Percentiles rank a stretch among this genome's conserved stretches.
Conservation (phyloP, 2,888 invertebrate species). For the Myopa tessellatipennis region DNA sequence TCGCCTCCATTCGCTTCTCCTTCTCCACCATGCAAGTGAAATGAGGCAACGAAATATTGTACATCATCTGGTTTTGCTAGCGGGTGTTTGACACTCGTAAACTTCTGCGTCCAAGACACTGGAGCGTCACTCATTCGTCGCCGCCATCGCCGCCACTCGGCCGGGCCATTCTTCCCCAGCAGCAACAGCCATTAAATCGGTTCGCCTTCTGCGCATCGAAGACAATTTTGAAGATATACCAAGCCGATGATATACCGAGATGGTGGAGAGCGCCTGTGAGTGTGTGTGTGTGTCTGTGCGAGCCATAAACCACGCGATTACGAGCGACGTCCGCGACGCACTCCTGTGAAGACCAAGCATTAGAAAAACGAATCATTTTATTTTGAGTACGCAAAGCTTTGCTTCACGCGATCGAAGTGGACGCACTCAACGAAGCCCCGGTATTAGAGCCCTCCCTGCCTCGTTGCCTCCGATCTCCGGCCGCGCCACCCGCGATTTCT, state of each 20-base stretch:
- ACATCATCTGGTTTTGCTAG: slow-evolving; percentile 12
- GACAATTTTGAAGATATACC: not conserved
- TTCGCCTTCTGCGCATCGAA: slow-evolving; percentile 5
- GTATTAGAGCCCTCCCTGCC: not conserved
- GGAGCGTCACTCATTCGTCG: not conserved
- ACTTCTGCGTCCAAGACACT: not conserved
- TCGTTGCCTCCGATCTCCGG: not conserved
- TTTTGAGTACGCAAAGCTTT: not conserved
- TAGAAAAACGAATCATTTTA: slow-evolving; percentile 24
- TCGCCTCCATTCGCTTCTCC: not conserved
- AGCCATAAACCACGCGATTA: not conserved
- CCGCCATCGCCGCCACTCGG: not conserved
- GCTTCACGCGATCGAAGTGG: not conserved
- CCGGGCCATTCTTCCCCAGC: not conserved
- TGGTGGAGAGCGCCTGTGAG: not conserved
- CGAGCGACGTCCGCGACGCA: not conserved
- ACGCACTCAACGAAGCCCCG: not conserved
- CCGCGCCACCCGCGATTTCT: not conserved
- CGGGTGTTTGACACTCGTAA: slow-evolving; percentile 28
- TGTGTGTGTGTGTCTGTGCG: slow-evolving; percentile 10
- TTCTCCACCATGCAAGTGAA: not conserved
- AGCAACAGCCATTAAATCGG: not conserved
- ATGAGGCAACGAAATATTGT: not conserved
- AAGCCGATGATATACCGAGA: not conserved
- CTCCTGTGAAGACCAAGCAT: not conserved